A percentile compares a stretch with the other conserved stretches of the same genome.
These are phyloP conservation scores for Mesorhabditis sp. DNA, from an alignment of 2,888 invertebrate genomes.

Conservation along the genomic window DNA sequence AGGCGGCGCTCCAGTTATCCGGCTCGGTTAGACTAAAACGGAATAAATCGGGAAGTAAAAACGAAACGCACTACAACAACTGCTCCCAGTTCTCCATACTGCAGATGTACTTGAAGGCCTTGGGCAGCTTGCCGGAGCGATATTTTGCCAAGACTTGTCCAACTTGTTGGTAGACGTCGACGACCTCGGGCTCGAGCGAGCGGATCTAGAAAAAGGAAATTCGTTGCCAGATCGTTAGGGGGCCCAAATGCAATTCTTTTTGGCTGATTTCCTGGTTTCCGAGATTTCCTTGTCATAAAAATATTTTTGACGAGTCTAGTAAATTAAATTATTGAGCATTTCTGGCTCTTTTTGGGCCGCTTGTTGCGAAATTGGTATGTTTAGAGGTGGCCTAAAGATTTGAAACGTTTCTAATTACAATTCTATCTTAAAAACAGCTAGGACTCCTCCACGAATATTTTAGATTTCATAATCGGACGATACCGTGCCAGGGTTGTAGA, in stretches of 20 bases:
- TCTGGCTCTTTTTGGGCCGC: too few species aligned
- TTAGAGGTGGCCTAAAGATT: too few species aligned
- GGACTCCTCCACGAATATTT: too few species aligned
- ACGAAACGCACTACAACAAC: slow-evolving; percentile 57
- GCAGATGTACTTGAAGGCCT: slow-evolving; percentile 94
- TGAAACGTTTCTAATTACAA: too few species aligned
- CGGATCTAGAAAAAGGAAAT: slow-evolving; percentile 29
- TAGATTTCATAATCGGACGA: too few species aligned
- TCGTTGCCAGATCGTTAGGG: not conserved
- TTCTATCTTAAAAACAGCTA: too few species aligned
- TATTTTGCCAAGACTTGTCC: slow-evolving; percentile 80
- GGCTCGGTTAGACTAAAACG: slow-evolving; percentile 69
- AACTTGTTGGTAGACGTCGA: slow-evolving; percentile 84
- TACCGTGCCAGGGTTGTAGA: too few species aligned
- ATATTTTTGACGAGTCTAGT: slow-evolving; percentile 27
- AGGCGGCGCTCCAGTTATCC: slow-evolving; percentile 92
- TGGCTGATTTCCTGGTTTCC: slow-evolving; percentile 18
- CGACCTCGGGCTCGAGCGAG: slow-evolving; percentile 74
- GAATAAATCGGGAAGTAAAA: not conserved
- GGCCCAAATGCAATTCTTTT: slow-evolving; percentile 28
- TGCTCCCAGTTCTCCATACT: slow-evolving; percentile 65
- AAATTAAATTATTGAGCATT: too few species aligned
- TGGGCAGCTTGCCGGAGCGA: slow-evolving; percentile 91
- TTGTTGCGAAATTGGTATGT: too few species aligned
- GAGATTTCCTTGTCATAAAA: slow-evolving; percentile 27